phyloP scores from a whole-genome alignment of 2,888 invertebrate species.

The Caenorhabditis sp. region DNA sequence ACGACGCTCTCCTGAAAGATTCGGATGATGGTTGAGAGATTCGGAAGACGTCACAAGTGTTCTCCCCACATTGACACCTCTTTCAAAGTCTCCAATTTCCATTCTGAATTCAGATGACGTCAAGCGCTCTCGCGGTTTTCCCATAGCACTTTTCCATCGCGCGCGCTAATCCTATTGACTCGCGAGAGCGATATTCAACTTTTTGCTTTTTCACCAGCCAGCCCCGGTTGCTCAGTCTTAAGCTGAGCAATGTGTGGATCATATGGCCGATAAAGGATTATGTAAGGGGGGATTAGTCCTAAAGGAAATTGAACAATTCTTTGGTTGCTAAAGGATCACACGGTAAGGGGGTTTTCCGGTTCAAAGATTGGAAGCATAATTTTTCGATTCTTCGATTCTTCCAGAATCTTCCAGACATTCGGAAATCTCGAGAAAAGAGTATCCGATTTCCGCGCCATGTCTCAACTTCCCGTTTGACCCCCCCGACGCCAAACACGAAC shows the following conservation, averaged over 20 bases:
- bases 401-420: conserved; percentile 1
- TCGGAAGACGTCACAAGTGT: too few species aligned
- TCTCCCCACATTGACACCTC: neutral
- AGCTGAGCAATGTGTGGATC: neutral
- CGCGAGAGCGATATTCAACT: neutral
- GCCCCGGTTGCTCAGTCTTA: neutral
- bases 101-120: conserved; percentile 1
- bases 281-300: neutral
- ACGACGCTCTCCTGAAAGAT: conserved; percentile 74
- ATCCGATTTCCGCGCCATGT: neutral
- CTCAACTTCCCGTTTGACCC: conserved; percentile 3
- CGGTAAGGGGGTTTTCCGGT: neutral
- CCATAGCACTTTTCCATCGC: neutral
- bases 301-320: neutral
- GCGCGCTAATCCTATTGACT: conserved; percentile 1
- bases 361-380: neutral
- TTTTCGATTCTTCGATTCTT: conserved; percentile 7
- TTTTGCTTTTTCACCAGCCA: conserved; percentile 3
- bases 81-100: neutral
- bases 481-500: neutral
- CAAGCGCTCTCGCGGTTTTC: neutral
- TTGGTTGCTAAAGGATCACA: neutral
- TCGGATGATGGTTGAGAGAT: too few species aligned
- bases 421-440: neutral
- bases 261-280: too few species aligned